phyloP scores from a whole-genome alignment of 2,888 invertebrate genomes.

The Psylliodes chrysocephalus region DNA sequence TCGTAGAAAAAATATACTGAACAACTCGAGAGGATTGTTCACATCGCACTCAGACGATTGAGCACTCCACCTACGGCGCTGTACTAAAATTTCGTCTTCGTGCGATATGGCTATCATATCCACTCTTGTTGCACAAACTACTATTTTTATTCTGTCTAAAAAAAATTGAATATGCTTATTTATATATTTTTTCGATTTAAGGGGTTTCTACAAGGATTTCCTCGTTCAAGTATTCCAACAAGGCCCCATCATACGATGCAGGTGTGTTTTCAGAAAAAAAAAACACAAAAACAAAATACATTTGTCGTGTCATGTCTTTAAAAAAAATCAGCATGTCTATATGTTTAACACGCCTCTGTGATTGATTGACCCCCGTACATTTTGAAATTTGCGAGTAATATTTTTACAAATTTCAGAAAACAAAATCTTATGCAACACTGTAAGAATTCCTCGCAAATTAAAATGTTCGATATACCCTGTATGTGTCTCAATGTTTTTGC shows the following conservation, averaged over 20 bases:
- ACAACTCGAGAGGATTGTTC: too few relatives aligned
- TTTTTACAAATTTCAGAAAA: background rate
- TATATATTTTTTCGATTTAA: constrained; percentile 50
- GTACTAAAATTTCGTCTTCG: too few relatives aligned
- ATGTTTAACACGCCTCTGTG: background rate
- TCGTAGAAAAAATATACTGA: too few relatives aligned
- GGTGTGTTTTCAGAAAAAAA: constrained; percentile 61
- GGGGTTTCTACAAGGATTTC: constrained; percentile 66
- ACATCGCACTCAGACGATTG: too few relatives aligned
- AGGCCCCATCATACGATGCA: constrained; percentile 66
- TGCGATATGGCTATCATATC: too few relatives aligned
- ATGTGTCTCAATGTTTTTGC: constrained; percentile 4
- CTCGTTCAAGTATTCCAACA: constrained; percentile 63
- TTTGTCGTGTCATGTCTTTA: constrained; percentile 21
- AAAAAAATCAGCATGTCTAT: constrained; percentile 24
- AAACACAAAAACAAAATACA: too few relatives aligned
- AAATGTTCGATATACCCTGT: too few relatives aligned
- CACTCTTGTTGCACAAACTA: too few relatives aligned
- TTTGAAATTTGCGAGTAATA: background rate
- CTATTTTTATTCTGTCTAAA: too few relatives aligned
- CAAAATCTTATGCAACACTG: too few relatives aligned
- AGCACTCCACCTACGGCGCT: too few relatives aligned
- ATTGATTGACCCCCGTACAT: background rate
- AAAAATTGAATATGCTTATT: background rate
- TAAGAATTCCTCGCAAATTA: too few relatives aligned